Evolutionary conservation across 2,113 vertebrate genomes (phyloP).

Genomic region (Lipotes vexillifer): DNA sequence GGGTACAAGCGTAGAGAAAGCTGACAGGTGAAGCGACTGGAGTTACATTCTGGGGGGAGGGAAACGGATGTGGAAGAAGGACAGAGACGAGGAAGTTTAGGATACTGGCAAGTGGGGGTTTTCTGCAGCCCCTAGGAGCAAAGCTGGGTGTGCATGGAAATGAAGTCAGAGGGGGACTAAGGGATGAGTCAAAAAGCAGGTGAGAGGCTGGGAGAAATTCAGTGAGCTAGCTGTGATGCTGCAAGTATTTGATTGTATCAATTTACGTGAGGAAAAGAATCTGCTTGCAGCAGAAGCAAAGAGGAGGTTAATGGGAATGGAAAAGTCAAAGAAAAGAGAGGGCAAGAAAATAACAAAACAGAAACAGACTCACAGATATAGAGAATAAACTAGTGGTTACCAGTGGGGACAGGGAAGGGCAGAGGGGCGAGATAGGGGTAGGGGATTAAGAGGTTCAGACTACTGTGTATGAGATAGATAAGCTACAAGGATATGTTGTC

Average conservation of each 20-base stretch:
- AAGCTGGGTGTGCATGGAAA: neutral
- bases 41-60: neutral
- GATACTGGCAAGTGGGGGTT: neutral
- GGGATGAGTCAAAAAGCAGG: neutral
- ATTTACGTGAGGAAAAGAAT: neutral
- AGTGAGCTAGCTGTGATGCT: neutral
- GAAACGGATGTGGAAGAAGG: accelerated
- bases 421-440: no score
- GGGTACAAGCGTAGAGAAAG: neutral
- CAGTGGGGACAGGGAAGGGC: neutral
- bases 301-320: neutral
- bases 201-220: neutral
- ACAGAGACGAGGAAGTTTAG: neutral
- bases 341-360: neutral
- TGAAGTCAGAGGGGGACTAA: neutral
- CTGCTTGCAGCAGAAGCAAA: neutral
- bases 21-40: neutral
- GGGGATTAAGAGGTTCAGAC: neutral
- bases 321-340: neutral
- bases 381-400: neutral
- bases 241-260: neutral
- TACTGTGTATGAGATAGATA: neutral
- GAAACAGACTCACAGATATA: neutral
- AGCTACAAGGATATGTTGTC: neutral
- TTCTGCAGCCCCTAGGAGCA: neutral